These are phyloP conservation scores for Melanaphis sacchari DNA, from an alignment of 1,140 invertebrate species.

Conservation along the genomic window DNA sequence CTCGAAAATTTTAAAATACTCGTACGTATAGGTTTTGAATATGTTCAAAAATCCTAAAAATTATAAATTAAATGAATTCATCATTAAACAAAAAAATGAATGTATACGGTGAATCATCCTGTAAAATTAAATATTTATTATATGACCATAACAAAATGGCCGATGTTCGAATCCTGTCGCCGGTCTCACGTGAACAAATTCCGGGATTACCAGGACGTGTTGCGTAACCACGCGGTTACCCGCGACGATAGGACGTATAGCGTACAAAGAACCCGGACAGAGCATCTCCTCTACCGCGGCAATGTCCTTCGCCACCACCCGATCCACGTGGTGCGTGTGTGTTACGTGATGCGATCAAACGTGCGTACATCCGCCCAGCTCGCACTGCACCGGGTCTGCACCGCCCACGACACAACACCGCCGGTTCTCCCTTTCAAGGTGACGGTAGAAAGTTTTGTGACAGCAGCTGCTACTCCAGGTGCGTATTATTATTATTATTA, in stretches of 20 bases:
- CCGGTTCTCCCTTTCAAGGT: constrained; percentile 48
- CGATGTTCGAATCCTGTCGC: neutral
- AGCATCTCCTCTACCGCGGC: neutral
- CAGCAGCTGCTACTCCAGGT: neutral
- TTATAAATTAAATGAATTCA: too few relatives aligned
- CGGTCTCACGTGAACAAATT: neutral
- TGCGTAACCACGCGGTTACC: neutral
- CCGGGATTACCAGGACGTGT: neutral
- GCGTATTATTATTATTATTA: neutral
- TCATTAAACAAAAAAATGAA: too few relatives aligned
- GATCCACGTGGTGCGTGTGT: neutral
- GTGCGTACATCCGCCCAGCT: neutral
- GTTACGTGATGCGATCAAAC: neutral
- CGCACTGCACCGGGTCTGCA: neutral
- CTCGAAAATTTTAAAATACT: too few relatives aligned
- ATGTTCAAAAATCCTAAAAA: too few relatives aligned
- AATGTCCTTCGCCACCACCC: constrained; percentile 25
- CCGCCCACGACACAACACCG: neutral
- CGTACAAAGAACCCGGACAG: constrained; percentile 53
- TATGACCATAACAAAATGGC: neutral
- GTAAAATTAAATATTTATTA: neutral
- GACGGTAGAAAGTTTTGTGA: constrained; percentile 50
- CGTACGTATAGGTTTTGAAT: too few relatives aligned
- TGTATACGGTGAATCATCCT: too few relatives aligned
- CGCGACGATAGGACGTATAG: neutral